These are phyloP conservation scores for Gallinago media DNA, from an alignment of 2,113 vertebrate genomes.

Conservation along the genomic window DNA sequence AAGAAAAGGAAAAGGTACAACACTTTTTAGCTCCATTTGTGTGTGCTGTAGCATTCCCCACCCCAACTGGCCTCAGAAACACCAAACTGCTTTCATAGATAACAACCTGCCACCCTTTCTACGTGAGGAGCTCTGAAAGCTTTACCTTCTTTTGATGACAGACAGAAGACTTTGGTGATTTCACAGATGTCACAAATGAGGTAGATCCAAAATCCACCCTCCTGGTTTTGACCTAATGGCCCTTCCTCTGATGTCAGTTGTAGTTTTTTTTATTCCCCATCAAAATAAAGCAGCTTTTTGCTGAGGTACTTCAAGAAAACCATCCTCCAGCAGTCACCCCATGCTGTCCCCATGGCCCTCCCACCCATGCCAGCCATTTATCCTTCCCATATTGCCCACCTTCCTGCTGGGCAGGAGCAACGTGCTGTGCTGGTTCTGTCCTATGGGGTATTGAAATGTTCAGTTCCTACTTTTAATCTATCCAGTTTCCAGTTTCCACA, in stretches of 20 bases:
- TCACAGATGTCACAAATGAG: not conserved
- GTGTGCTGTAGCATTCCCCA: not conserved
- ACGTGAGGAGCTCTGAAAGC: not conserved
- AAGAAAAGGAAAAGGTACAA: not conserved
- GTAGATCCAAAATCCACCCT: not conserved
- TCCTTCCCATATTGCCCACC: not conserved
- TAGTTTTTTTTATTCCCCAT: not conserved
- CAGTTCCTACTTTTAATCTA: not conserved
- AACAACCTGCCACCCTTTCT: not conserved
- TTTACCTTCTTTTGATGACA: not conserved
- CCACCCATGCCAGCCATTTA: not conserved
- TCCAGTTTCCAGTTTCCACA: not conserved
- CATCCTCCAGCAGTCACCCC: not conserved
- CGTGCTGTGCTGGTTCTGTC: not conserved
- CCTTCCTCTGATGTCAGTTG: not conserved
- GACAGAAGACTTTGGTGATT: not conserved
- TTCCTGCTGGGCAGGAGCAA: not conserved
- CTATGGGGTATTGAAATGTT: not conserved
- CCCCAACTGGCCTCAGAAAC: not conserved
- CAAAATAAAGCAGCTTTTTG: not conserved
- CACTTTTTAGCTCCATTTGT: not conserved
- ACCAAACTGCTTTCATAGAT: not conserved
- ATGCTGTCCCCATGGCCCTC: rapidly evolving
- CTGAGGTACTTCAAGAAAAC: not conserved
- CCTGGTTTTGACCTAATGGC: not conserved